These are phyloP conservation scores for Campylomormyrus tamandua DNA, from an alignment of 2,113 vertebrate species.

Conservation along the genomic window DNA sequence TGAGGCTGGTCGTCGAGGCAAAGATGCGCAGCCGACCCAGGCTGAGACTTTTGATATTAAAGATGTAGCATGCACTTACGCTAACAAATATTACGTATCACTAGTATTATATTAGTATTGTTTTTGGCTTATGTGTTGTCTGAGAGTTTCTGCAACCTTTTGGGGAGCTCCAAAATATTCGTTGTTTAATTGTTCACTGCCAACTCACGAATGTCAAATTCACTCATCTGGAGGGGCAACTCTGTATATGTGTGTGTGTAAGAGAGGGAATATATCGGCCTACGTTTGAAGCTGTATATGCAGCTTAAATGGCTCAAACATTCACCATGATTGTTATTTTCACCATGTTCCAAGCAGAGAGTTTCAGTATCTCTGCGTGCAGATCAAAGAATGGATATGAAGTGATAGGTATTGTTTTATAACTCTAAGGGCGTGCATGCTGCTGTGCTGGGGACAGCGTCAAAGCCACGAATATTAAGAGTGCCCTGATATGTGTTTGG, in stretches of 20 bases:
- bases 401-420: neutral
- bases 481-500: neutral
- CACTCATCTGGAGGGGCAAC: too few relatives aligned
- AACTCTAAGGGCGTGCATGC: neutral
- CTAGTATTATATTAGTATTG: too few relatives aligned
- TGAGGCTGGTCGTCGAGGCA: neutral
- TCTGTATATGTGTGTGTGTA: neutral
- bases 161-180: too few relatives aligned
- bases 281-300: neutral
- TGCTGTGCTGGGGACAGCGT: fast-evolving
- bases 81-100: too few relatives aligned
- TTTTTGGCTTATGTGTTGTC: too few relatives aligned
- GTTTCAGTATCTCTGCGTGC: neutral
- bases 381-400: neutral
- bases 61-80: neutral
- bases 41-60: neutral
- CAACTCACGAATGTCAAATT: too few relatives aligned
- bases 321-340: neutral
- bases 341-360: neutral
- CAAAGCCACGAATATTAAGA: neutral
- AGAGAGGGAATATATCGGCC: neutral
- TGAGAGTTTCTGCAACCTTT: too few relatives aligned
- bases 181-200: too few relatives aligned
- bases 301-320: neutral
- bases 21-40: neutral